Conservation (phyloP, 2,888 invertebrate species). For the Hypomecis atomaria region DNA sequence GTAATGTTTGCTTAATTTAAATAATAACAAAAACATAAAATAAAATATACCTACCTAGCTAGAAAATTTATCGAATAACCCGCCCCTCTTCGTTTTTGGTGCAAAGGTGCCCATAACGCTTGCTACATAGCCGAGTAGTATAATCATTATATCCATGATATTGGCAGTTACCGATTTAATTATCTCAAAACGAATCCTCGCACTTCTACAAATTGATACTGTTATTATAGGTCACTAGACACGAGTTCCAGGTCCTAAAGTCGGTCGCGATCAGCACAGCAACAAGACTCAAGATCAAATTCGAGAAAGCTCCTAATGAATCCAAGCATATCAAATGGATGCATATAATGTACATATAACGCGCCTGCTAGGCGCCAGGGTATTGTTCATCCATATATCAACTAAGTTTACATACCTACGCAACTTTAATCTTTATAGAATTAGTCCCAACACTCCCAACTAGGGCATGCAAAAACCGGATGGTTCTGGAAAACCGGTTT, state of each 20-base stretch:
- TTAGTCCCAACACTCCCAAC: not conserved
- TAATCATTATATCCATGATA: no score
- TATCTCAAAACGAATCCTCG: no score
- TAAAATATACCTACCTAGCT: no score
- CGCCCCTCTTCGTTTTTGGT: no score
- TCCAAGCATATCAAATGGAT: slow-evolving; percentile 48
- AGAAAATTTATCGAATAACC: no score
- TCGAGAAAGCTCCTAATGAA: slow-evolving; percentile 45
- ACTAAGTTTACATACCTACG: slow-evolving; percentile 43
- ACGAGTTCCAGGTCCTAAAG: not conserved
- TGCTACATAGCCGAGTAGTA: no score
- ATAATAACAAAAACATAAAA: no score
- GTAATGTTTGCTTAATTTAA: no score
- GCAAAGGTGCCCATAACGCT: no score
- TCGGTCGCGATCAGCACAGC: slow-evolving; percentile 20
- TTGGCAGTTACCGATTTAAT: no score
- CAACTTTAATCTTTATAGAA: not conserved
- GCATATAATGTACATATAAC: slow-evolving; percentile 31
- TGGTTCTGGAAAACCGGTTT: no score
- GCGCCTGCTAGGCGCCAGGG: slow-evolving; percentile 58
- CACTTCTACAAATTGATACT: no score
- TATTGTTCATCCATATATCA: slow-evolving; percentile 44
- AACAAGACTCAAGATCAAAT: slow-evolving; percentile 37
- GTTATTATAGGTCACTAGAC: slow-evolving; percentile 4
- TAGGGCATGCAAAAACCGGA: not conserved